These are phyloP conservation scores for Pocota personata DNA, from an alignment of 2,888 invertebrate genomes.

Conservation along the genomic window DNA sequence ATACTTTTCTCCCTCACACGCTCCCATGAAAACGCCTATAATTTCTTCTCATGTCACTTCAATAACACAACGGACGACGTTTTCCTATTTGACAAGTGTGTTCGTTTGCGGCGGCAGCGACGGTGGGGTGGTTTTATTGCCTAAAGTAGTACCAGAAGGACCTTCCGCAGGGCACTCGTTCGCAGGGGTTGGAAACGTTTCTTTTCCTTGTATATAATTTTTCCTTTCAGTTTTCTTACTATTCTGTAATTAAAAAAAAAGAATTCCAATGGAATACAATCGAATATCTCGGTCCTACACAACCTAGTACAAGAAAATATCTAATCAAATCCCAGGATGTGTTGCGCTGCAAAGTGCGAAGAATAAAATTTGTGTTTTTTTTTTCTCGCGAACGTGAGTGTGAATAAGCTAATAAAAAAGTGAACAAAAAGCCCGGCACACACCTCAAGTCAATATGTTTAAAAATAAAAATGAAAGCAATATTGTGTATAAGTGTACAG, in stretches of 20 bases:
- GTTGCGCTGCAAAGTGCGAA: conserved; percentile 30
- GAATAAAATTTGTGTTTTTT: conserved; percentile 32
- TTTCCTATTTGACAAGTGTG: conserved; percentile 57
- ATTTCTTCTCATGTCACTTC: conserved; percentile 51
- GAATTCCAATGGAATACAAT: conserved; percentile 28
- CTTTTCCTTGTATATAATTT: conserved; percentile 51
- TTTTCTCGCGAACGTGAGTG: background rate
- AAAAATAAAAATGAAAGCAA: conserved; percentile 88
- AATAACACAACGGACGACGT: conserved; percentile 49
- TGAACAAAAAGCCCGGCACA: conserved; percentile 25
- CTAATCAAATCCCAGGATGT: conserved; percentile 16
- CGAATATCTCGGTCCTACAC: background rate
- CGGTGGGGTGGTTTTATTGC: conserved; percentile 59
- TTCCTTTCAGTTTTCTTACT: conserved; percentile 28
- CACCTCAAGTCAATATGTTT: conserved; percentile 77
- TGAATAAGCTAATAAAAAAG: conserved; percentile 4
- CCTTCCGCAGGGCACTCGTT: conserved; percentile 58
- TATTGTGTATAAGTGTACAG: conserved; percentile 93
- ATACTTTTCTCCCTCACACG: conserved; percentile 30
- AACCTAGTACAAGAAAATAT: background rate
- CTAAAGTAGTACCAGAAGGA: conserved; percentile 61
- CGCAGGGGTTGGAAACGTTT: conserved; percentile 46
- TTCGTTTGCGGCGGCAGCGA: conserved; percentile 41
- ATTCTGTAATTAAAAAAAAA: conserved; percentile 6
- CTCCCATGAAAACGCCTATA: conserved; percentile 72